A percentile compares a stretch with the other conserved stretches of the same genome.
Evolutionary conservation across 2,113 vertebrate genomes (phyloP).

Genomic region (Peromyscus maniculatus): DNA sequence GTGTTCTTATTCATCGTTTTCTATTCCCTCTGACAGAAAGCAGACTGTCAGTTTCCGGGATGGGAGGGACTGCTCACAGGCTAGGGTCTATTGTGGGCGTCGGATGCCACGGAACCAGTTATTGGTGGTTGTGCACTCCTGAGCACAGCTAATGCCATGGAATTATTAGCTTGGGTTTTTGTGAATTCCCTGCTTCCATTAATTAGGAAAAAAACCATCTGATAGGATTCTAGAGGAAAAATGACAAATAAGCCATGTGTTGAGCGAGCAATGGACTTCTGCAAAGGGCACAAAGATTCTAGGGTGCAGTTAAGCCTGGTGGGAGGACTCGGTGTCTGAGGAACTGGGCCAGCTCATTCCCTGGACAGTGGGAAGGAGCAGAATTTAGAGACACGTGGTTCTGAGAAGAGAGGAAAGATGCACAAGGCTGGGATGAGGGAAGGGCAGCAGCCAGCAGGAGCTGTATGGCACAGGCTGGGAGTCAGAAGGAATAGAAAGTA

Average conservation of each 20-base stretch:
- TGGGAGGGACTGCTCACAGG: neutral
- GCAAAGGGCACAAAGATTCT: neutral
- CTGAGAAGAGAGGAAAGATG: neutral
- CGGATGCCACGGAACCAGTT: neutral
- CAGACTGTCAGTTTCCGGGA: neutral
- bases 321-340: neutral
- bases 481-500: neutral
- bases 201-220: neutral
- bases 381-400: neutral
- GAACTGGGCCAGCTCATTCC: neutral
- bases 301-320: neutral
- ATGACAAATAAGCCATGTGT: neutral
- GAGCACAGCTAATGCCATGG: neutral
- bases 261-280: neutral
- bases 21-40: neutral
- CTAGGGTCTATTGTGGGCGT: neutral
- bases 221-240: neutral
- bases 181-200: neutral
- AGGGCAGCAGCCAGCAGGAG: neutral
- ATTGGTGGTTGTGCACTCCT: neutral
- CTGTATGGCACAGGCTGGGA: neutral
- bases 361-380: too few species aligned
- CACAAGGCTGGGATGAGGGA: neutral
- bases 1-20: too few species aligned
- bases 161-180: neutral